Conservation (phyloP, 2,888 invertebrate species). For the Lasioglossum figueresi region DNA sequence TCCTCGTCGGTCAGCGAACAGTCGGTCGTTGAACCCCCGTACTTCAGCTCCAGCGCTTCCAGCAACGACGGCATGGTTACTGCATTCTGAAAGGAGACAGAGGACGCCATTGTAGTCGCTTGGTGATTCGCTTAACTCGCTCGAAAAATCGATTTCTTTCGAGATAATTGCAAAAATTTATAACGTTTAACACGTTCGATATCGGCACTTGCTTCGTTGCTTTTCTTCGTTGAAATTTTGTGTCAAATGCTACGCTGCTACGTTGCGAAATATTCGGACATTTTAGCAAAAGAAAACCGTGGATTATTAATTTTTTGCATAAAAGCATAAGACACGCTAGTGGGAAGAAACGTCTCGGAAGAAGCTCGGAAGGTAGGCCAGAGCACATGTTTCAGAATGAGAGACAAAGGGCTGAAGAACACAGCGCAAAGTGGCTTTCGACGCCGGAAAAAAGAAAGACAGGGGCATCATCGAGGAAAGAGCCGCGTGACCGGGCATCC, state of each 20-base stretch:
- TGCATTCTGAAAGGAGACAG: slow-evolving; percentile 62
- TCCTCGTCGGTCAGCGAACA: slow-evolving; percentile 85
- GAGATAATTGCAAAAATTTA: neutral
- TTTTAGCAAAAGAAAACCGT: too few relatives aligned
- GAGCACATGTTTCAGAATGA: neutral
- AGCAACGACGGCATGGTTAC: slow-evolving; percentile 92
- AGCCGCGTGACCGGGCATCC: slow-evolving; percentile 58
- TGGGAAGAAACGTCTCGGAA: neutral
- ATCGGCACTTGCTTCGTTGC: neutral
- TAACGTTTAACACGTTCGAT: neutral
- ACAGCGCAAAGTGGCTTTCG: slow-evolving; percentile 21
- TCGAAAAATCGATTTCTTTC: neutral
- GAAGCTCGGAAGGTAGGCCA: neutral
- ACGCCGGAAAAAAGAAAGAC: slow-evolving; percentile 33
- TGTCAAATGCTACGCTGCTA: neutral
- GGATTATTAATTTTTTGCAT: neutral
- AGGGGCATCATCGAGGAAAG: slow-evolving; percentile 41
- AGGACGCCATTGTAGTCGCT: neutral
- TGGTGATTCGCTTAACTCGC: neutral
- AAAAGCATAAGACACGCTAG: neutral
- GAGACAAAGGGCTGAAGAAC: slow-evolving; percentile 17
- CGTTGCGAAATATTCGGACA: too few relatives aligned
- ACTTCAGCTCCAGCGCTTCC: slow-evolving; percentile 95
- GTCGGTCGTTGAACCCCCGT: slow-evolving; percentile 87
- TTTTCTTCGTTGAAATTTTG: neutral